These are phyloP conservation scores for Porites lobata DNA, from an alignment of 92 coral and sea anemone genomes.

Conservation along the genomic window DNA sequence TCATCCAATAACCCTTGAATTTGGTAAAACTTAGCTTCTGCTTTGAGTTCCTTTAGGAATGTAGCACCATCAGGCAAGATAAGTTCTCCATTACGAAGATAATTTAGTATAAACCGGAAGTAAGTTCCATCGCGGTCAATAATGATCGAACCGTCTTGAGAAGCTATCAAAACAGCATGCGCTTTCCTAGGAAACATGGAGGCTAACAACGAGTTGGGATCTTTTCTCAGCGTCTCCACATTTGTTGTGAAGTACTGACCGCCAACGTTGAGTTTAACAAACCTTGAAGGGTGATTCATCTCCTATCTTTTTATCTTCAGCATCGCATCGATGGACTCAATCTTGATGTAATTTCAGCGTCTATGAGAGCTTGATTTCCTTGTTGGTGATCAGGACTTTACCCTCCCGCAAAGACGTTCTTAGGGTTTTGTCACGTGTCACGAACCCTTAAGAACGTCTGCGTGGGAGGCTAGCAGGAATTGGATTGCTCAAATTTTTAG, in stretches of 20 bases:
- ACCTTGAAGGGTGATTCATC: too few relatives aligned
- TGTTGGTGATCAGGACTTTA: too few relatives aligned
- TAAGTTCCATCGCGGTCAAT: slow-evolving; percentile 35
- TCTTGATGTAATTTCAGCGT: too few relatives aligned
- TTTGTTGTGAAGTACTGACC: slow-evolving; percentile 69
- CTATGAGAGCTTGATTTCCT: too few relatives aligned
- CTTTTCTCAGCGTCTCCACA: slow-evolving; percentile 66
- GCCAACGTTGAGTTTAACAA: slow-evolving; percentile 69
- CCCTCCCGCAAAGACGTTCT: too few relatives aligned
- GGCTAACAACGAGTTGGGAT: slow-evolving; percentile 12
- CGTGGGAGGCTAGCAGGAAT: too few relatives aligned
- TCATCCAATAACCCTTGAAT: slow-evolving; percentile 62
- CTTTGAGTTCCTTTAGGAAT: slow-evolving; percentile 50
- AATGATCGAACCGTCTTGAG: slow-evolving; percentile 18
- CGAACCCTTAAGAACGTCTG: too few relatives aligned
- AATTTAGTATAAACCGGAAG: slow-evolving; percentile 32
- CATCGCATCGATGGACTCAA: too few relatives aligned
- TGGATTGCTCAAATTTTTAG: too few relatives aligned
- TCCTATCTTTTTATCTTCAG: too few relatives aligned
- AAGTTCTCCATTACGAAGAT: slow-evolving; percentile 8
- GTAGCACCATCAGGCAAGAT: slow-evolving; percentile 16
- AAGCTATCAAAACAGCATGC: neutral
- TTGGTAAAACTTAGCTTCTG: slow-evolving; percentile 81
- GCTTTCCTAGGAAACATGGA: slow-evolving; percentile 17
- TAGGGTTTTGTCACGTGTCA: too few relatives aligned